These are phyloP conservation scores for Aegotheles bennettii DNA, from an alignment of 2,113 vertebrate species.

Conservation along the genomic window DNA sequence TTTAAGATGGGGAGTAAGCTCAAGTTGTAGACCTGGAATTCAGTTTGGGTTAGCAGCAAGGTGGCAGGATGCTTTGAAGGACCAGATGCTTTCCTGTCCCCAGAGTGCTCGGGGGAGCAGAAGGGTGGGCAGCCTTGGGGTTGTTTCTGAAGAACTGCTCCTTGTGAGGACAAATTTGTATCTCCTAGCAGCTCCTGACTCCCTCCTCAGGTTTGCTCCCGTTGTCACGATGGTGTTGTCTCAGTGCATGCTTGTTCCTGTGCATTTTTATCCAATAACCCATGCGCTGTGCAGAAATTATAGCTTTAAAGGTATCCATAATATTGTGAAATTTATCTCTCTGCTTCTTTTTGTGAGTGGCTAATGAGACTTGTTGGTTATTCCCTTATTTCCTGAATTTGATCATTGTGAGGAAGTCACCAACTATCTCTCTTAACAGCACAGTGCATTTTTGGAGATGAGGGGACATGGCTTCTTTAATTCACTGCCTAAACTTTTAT, in stretches of 20 bases:
- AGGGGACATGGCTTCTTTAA: not conserved
- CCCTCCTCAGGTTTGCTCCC: not conserved
- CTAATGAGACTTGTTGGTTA: not conserved
- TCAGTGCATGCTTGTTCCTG: not conserved
- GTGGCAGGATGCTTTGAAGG: not conserved
- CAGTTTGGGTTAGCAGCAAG: not conserved
- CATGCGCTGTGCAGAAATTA: not conserved
- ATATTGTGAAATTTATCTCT: not conserved
- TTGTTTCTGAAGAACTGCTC: not conserved
- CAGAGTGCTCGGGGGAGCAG: accelerated
- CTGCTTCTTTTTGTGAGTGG: not conserved
- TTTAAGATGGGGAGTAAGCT: not conserved
- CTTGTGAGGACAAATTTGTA: accelerated
- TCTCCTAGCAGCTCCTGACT: not conserved
- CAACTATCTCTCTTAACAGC: not conserved
- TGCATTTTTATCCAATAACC: not conserved
- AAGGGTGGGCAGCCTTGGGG: not conserved
- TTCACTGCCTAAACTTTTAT: not conserved
- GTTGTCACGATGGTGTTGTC: not conserved
- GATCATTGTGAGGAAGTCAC: not conserved
- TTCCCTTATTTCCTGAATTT: not conserved
- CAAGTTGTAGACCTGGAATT: not conserved
- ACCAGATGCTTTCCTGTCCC: not conserved
- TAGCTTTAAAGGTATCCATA: not conserved
- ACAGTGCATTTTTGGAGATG: not conserved